Conservation (phyloP, 2,113 vertebrate genomes). For the Eira barbara region DNA sequence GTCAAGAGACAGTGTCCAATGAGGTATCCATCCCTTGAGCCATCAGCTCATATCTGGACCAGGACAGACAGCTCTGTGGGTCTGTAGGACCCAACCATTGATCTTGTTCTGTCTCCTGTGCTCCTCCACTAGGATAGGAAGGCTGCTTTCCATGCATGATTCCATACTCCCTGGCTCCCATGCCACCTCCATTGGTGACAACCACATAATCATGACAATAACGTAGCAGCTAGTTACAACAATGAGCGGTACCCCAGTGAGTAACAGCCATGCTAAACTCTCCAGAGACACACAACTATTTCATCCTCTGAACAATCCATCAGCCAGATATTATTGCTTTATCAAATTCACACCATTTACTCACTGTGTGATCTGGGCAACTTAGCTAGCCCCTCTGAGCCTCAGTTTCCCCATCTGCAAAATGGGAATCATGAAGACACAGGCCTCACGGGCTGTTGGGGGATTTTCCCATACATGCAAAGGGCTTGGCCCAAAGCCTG, state of each 20-base stretch:
- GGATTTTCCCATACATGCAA: background rate
- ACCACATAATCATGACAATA: background rate
- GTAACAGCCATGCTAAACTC: background rate
- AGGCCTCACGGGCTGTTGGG: background rate
- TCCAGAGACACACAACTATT: background rate
- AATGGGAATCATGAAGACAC: background rate
- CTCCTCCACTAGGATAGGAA: background rate
- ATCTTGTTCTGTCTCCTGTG: no score
- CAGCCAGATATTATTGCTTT: background rate
- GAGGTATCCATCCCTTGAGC: background rate
- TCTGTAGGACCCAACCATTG: fast-evolving
- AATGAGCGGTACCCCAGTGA: no score
- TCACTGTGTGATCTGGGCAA: background rate
- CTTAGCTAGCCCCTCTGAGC: background rate
- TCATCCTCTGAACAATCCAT: background rate
- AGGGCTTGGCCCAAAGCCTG: background rate
- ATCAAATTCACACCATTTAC: background rate
- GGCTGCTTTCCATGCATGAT: background rate
- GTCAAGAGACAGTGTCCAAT: background rate
- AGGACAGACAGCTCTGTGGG: background rate
- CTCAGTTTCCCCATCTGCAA: background rate
- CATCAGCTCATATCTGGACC: background rate
- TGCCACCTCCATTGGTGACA: background rate
- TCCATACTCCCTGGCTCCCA: background rate
- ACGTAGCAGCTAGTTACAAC: background rate